Percentiles rank a stretch among this genome's conserved stretches.
phyloP scores from a whole-genome alignment of 1,140 invertebrate species.

The Lasaia peninsularis region DNA sequence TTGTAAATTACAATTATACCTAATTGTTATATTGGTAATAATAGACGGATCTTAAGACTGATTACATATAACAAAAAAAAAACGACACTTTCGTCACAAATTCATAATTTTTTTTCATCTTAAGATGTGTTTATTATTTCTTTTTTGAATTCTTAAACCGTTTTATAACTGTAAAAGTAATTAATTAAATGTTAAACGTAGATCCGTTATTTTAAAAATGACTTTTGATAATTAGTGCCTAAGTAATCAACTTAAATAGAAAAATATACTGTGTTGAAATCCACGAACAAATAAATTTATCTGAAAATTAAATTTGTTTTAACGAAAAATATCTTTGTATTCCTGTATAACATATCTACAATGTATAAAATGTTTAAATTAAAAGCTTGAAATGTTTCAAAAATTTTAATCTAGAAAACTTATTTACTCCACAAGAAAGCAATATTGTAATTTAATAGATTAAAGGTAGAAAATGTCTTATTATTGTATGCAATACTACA shows the following conservation, averaged over 20 bases:
- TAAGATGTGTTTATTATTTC: conserved; percentile 64
- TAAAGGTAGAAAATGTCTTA: neutral
- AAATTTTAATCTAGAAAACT: neutral
- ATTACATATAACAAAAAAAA: conserved; percentile 27
- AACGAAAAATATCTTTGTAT: neutral
- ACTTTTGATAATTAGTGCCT: neutral
- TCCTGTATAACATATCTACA: conserved; percentile 1
- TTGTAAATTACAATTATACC: conserved; percentile 1
- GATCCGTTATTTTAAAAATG: neutral
- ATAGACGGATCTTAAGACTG: conserved; percentile 67
- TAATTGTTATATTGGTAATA: conserved; percentile 38
- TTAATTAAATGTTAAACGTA: conserved; percentile 4
- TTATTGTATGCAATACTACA: neutral
- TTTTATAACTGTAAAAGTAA: neutral
- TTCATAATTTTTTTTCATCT: conserved; percentile 32
- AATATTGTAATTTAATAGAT: conserved; percentile 7
- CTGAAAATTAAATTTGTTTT: neutral
- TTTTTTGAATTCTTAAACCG: neutral
- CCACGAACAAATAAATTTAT: neutral
- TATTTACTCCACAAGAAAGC: neutral
- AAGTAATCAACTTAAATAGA: neutral
- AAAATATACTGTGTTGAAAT: neutral
- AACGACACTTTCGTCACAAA: conserved; percentile 7
- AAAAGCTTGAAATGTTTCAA: neutral
- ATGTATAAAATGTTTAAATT: neutral